Evolutionary conservation across 2,797 vertebrate genomes (phyloP).

Genomic region (Sphenodon punctatus): DNA sequence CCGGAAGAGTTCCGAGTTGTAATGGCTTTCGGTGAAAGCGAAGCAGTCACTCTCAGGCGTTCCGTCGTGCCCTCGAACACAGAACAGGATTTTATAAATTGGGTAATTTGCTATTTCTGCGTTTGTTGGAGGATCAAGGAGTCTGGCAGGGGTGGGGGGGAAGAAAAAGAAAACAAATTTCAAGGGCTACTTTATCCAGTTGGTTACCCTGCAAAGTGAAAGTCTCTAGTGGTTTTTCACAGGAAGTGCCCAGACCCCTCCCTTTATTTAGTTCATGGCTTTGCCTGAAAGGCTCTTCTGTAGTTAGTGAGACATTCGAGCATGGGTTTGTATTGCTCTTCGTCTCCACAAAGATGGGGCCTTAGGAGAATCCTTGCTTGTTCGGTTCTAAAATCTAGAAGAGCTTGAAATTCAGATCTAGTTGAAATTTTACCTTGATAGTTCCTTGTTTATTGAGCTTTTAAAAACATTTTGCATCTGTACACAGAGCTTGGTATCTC

Average conservation of each 20-base stretch:
- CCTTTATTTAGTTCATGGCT: neutral
- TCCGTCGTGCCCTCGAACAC: slow-evolving; percentile 94
- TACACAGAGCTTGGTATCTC: no score
- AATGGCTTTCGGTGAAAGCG: slow-evolving; percentile 99
- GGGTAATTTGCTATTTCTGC: slow-evolving; percentile 97
- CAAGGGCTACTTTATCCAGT: slow-evolving; percentile 1
- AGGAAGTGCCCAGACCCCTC: neutral
- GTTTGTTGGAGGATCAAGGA: slow-evolving; percentile 92
- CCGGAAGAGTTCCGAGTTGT: slow-evolving; percentile 96
- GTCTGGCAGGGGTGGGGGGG: slow-evolving; percentile 71
- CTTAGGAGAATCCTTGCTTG: no score
- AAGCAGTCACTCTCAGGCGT: slow-evolving; percentile 97
- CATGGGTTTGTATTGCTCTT: no score
- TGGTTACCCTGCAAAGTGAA: slow-evolving; percentile 9
- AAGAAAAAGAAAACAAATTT: neutral
- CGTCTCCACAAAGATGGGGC: no score
- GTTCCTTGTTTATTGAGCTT: no score
- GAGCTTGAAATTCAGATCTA: no score
- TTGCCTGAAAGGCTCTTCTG: neutral
- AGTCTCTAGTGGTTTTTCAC: neutral
- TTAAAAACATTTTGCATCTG: no score
- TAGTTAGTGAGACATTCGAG: no score
- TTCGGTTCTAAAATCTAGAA: no score
- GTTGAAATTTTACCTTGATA: no score
- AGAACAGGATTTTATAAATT: slow-evolving; percentile 99